A percentile compares a stretch with the other conserved stretches of the same genome.
These are phyloP conservation scores for Gari tellinella DNA, from an alignment of 2,888 invertebrate genomes.

Conservation along the genomic window DNA sequence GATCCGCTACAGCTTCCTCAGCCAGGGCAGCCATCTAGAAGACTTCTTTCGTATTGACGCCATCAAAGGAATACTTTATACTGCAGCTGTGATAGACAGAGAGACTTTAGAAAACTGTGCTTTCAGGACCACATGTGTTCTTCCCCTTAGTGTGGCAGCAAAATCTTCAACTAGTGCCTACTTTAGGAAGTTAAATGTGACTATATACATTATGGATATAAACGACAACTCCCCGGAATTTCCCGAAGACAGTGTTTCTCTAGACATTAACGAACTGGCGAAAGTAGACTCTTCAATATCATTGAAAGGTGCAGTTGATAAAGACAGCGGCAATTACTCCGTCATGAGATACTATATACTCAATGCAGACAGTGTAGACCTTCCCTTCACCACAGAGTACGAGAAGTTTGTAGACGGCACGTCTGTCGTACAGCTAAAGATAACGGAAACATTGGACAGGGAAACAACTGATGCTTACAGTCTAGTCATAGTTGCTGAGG, in stretches of 20 bases:
- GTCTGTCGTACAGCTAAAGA: conserved; percentile 66
- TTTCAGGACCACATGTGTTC: conserved; percentile 61
- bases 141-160: conserved; percentile 70
- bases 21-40: conserved; percentile 59
- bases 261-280: conserved; percentile 69
- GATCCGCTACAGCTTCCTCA: conserved; percentile 69
- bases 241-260: conserved; percentile 56
- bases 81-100: conserved; percentile 56
- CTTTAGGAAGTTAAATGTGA: conserved; percentile 70
- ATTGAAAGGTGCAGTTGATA: conserved; percentile 68
- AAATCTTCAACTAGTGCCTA: conserved; percentile 68
- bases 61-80: conserved; percentile 58
- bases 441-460: conserved; percentile 66
- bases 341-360: conserved; percentile 64
- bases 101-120: conserved; percentile 64
- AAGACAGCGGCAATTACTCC: conserved; percentile 65
- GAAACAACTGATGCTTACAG: conserved; percentile 66
- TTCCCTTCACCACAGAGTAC: conserved; percentile 62
- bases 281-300: conserved; percentile 60
- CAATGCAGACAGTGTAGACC: conserved; percentile 37
- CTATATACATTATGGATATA: conserved; percentile 68
- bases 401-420: conserved; percentile 65
- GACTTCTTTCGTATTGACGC: conserved; percentile 64
- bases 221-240: conserved; percentile 76
- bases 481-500: conserved; percentile 66